Evolutionary conservation across 2,888 invertebrate genomes (phyloP).

Genomic region (Rhaphigaster nebulosa): DNA sequence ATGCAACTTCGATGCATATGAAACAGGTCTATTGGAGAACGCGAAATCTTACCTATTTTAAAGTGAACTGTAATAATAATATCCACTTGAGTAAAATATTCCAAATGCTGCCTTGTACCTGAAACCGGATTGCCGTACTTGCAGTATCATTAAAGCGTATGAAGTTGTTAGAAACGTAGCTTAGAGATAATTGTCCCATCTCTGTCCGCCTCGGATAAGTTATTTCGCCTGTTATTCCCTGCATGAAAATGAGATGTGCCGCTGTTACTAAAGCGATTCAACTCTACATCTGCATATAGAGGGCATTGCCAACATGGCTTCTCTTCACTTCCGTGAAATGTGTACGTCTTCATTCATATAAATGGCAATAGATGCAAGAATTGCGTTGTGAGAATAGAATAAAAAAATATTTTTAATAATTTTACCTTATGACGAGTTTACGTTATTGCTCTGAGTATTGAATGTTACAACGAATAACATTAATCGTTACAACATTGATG

Average conservation of each 20-base stretch:
- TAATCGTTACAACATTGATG: not conserved
- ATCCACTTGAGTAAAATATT: not conserved
- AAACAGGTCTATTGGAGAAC: not conserved
- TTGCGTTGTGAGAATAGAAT: not conserved
- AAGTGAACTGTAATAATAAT: not conserved
- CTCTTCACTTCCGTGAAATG: not conserved
- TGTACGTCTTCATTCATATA: not conserved
- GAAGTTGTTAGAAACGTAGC: slow-evolving; percentile 19
- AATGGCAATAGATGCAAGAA: not conserved
- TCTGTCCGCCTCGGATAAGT: not conserved
- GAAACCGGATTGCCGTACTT: slow-evolving; percentile 13
- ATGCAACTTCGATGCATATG: not conserved
- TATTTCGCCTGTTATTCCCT: slow-evolving; percentile 5
- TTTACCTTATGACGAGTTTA: not conserved
- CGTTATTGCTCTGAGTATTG: not conserved
- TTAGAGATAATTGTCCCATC: slow-evolving; percentile 24
- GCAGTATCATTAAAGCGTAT: slow-evolving; percentile 5
- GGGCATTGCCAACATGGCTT: not conserved
- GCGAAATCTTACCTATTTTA: not conserved
- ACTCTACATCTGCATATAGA: not conserved
- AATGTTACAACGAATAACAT: not conserved
- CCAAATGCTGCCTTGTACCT: not conserved
- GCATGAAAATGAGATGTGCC: slow-evolving; percentile 44
- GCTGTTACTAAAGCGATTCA: not conserved
- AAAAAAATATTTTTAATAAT: not conserved